Base-by-base conservation (phyloP, 2,888 invertebrate genomes). In the Periphyllus acericola region DNA sequence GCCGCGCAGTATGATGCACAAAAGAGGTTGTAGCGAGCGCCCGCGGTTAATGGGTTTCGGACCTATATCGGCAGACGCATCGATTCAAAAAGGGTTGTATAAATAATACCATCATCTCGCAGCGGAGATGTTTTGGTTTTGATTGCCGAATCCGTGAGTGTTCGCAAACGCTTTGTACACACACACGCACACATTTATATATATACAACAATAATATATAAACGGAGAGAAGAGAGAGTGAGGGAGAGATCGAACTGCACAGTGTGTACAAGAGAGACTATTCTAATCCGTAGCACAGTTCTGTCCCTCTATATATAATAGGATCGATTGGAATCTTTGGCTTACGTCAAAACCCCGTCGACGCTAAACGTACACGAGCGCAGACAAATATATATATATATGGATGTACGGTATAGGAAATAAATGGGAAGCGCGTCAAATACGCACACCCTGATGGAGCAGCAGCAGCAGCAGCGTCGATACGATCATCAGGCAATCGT, bases 31-130 rank as follows among this genome's bases (percentile, higher is more conserved):
- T 71, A 3, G 60, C 8, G 14, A 29, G 29, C 29, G n/a, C 3
- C 68, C 68, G 68, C 11, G 80, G 80, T 36, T 40, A 36, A 80
- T 66, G 80, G 80, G 29, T 36, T 66, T 80, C 17, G 66, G 19
- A 40, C 66, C 8, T 66, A 80, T 66, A 80, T 66, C 14, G 36
- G 40, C 36, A 36, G 29, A 29, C 21, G 36, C 17, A 25, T 72
- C 74, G 74, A 40, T 36, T 40, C 74, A 29, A 80, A n/a, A 68
- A 68, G 40, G 66, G 40, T 80, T 40, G 60, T 29, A 71, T 25
- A 60, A 21, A 60, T 60, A 60, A 46, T 46, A 46, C 36, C 36
- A 36, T 36, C 36, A 36, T 6, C 3, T 36, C 36, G 36, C 6
- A 6, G 29, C 3, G 29, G 32, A 71, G 71, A 71, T 71, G 4